Conservation (phyloP, 37 sponge, comb jelly and placozoan genomes). For the Theonella swinhoei region DNA sequence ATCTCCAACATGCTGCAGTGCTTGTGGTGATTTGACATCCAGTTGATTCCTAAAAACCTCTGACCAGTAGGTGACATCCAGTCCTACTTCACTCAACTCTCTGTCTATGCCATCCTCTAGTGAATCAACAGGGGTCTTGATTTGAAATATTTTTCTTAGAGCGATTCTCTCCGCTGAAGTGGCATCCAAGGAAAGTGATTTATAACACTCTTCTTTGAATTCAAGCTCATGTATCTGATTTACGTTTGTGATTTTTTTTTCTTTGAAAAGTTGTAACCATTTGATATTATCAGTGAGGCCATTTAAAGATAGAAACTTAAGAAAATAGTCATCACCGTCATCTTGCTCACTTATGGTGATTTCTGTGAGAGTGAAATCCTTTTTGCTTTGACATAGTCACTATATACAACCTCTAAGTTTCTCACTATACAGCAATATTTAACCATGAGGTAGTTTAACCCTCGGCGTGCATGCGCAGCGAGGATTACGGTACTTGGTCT, state of each 20-base stretch:
- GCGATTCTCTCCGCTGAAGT: neutral
- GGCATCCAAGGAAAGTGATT: neutral
- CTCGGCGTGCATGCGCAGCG: too few species aligned
- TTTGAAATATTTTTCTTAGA: neutral
- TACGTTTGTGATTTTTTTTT: neutral
- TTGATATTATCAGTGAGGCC: too few species aligned
- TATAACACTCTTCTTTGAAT: neutral
- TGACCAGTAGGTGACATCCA: neutral
- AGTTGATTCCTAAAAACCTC: neutral
- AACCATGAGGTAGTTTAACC: too few species aligned
- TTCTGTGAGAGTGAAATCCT: too few species aligned
- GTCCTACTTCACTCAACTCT: neutral
- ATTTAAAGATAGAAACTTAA: too few species aligned
- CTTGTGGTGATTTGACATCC: neutral
- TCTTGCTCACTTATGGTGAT: too few species aligned
- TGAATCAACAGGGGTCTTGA: neutral
- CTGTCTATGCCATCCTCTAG: neutral
- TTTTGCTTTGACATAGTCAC: too few species aligned
- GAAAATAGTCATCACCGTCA: too few species aligned
- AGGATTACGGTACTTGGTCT: too few species aligned
- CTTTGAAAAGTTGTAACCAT: neutral
- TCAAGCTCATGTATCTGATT: neutral
- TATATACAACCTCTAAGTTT: too few species aligned
- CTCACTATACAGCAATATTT: too few species aligned
- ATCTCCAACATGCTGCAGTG: neutral